These are phyloP conservation scores for Paradoxurus hermaphroditus DNA, from an alignment of 2,113 vertebrate species.

Conservation along the genomic window DNA sequence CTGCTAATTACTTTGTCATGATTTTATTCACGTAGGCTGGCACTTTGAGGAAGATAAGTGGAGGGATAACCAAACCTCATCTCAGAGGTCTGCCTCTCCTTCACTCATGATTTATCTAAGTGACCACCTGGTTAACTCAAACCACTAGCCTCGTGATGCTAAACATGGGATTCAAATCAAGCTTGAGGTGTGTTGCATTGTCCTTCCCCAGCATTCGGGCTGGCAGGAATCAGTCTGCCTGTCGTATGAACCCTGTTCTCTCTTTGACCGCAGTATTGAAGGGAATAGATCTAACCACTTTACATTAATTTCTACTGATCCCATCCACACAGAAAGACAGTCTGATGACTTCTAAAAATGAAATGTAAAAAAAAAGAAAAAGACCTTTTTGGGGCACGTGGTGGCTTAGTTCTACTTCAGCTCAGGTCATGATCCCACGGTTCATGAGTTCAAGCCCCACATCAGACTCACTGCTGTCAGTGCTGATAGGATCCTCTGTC, in stretches of 20 bases:
- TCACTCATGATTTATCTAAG: not conserved
- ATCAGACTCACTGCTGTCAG: too few species aligned
- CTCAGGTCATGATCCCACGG: too few species aligned
- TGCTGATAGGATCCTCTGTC: not conserved
- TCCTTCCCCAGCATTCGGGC: not conserved
- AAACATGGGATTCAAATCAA: not conserved
- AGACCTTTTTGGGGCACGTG: not conserved
- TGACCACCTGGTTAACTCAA: not conserved
- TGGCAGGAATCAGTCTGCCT: not conserved
- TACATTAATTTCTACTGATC: not conserved
- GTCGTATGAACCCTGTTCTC: not conserved
- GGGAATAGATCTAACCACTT: not conserved
- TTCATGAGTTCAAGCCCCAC: too few species aligned
- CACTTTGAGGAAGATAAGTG: not conserved
- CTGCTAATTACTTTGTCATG: conserved; percentile 37
- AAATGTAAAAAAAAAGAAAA: not conserved
- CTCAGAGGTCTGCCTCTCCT: not conserved
- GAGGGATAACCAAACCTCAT: not conserved
- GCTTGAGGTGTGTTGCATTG: not conserved
- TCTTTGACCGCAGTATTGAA: not conserved
- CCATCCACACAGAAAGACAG: not conserved
- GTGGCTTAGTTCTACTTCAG: too few species aligned
- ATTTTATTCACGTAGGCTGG: conserved; percentile 10
- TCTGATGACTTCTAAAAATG: not conserved
- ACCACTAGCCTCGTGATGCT: not conserved